Conservation (phyloP, 2,888 invertebrate species). For the Anagyrus pseudococci region DNA sequence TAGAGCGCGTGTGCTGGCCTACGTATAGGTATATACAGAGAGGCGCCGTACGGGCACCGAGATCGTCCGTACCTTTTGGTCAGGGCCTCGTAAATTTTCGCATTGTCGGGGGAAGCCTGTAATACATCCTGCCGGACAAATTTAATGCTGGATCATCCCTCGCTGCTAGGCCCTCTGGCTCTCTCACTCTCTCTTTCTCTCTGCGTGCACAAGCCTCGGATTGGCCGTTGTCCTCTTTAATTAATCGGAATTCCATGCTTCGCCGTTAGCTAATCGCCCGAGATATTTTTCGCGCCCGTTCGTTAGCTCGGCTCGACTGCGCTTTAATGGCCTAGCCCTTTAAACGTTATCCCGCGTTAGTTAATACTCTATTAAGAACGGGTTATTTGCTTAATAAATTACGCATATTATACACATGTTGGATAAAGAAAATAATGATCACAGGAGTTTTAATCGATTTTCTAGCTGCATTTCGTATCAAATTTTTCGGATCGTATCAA, state of each 20-base stretch:
- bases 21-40: neutral
- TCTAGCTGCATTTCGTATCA: no score
- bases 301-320: no score
- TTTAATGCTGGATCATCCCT: conserved; percentile 34
- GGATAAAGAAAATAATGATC: no score
- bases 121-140: conserved; percentile 31
- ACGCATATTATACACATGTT: no score
- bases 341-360: no score
- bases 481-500: no score
- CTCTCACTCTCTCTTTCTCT: neutral
- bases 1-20: neutral
- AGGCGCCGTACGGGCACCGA: neutral
- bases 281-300: no score
- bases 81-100: conserved; percentile 31
- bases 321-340: no score
- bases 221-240: conserved; percentile 21
- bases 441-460: no score
- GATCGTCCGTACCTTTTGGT: neutral
- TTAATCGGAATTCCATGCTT: conserved; percentile 26
- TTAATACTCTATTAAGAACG: no score
- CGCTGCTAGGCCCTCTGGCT: neutral
- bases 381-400: no score
- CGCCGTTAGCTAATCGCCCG: conserved; percentile 1
- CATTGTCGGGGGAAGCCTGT: conserved; percentile 21
- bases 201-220: conserved; percentile 13